Base-by-base conservation (phyloP, 1,140 invertebrate genomes). In the Brachionus manjavacas region DNA sequence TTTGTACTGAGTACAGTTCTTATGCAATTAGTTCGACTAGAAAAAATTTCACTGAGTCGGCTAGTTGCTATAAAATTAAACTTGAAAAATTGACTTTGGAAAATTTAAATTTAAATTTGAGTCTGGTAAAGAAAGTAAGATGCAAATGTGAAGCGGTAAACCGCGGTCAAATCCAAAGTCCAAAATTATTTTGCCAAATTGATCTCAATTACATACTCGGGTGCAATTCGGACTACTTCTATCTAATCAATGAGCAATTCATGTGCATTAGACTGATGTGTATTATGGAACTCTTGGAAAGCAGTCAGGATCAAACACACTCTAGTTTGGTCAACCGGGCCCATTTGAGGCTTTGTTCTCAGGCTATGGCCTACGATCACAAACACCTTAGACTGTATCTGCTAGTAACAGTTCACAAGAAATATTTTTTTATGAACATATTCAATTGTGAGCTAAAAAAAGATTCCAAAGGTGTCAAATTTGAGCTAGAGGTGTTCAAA, bases 91-190 rank as follows among this genome's bases (percentile, higher is more conserved):
- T 72, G 2, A 72, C 6, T 1, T 20, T 20, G 0, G 28, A 72
- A 72, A 72, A 72, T 20, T 72, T 72, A 39, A 72, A 72, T 72
- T 72, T 72, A 72, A 72, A 72, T 72, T 72, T 72, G 20, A 39
- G 28, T 16, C 9, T 16, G 9, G 39, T 41, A 16, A 35, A 72
- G 43, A 35, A 20, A 16, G 11, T 41, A 4, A 72, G 41, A 41
- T 72, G 72, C 41, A 76, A 76, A 9, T 76, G 72, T 49, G 72
- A 72, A 4, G 4, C 68, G n/a, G 12, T 16, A 16, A 55, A 6
- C 16, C 68, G 68, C 14, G 68, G n/a, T 35, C 16, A 20, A 20
- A 41, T 72, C 35, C 68, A 68, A 68, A n/a, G 6, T 35, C 28
- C 68, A 1, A 76, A 76, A 76, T 3, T 76, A 11, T 76, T 20